Evolutionary conservation across 2,888 invertebrate genomes (phyloP), one percentile per base, ranked within the genome.

Genomic region (Frankliniella fusca): DNA sequence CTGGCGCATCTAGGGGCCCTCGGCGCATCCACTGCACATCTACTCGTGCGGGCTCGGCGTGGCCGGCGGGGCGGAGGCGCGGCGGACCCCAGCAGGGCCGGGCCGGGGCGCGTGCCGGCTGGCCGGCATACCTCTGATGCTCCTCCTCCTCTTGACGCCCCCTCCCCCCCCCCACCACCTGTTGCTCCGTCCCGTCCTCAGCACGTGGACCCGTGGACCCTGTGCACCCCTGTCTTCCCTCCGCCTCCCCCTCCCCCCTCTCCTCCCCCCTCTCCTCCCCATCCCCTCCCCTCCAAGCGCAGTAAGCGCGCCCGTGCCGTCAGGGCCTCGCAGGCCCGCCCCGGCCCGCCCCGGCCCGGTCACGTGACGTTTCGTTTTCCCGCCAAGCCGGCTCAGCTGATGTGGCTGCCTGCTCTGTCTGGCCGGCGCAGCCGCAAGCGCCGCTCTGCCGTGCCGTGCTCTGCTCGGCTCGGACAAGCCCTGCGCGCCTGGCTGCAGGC

Each of bases 101-200:
- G 9, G 70, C 70, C 23, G 23, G 38, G 70, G 70, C 70, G 70
- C 70, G 70, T 76, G 70, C 65, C 23, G 81, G 54, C 80, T 81
- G 28, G 27, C 76, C 81, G 81, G 80, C 80, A 28, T 70, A 83
- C 85, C 85, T 85, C 81, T 82, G 83, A 80, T 83, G 83, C 84
- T 84, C 70, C 54, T 76, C 80, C 48, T 49, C 50, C 27, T 80
- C 82, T 49, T 23, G 18, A 27, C 27, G 20, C 8, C 79, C 65
- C 80, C 50, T 12, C 27, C 48, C 27, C 70, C 70, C 27, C 70
- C 27, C 27, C 70, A 23, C 70, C 70, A 76, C 70, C 70, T 76
- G 70, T 76, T 76, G 70, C 70, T 76, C 12, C 27, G 70, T 27
- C 54, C 18, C 20, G 54, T 20, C 70, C 70, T 76, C 23, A 76